Base-by-base conservation (phyloP, 2,113 vertebrate genomes). In the Heteronetta atricapilla region DNA sequence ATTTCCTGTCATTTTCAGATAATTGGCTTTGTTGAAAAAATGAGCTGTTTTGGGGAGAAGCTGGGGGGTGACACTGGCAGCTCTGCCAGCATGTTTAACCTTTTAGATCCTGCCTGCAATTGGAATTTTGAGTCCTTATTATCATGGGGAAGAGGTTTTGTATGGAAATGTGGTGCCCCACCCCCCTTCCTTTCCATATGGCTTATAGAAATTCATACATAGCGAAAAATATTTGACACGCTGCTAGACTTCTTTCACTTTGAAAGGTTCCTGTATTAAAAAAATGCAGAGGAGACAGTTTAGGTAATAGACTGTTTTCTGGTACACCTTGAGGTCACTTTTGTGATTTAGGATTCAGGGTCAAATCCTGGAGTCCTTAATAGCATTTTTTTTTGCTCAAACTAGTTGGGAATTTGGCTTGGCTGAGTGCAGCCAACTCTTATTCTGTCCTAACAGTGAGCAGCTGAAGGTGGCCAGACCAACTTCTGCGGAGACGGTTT, bases 1-100 rank as follows among this genome's bases (percentile, higher is more conserved):
- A 97, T 97, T 97, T 97, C 89, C 95, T 83, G 73, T 96, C 94
- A 94, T 95, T 96, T 91, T 88, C 78, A 96, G 87, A 94, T 96
- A 97, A 97, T 93, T 96, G 95, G 90, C 91, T 97, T 97, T 96
- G 96, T 96, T 0, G 4, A 64, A 93, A 85, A 93, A 89, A 92
- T 58, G 38, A 96, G 66, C 58, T 95, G 63, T 90, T 93, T 86
- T 86, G 33, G 82, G 89, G 62, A 31, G 12, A 59, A 52, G 29
- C 10, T 33, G 25, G 46, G 42, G 34, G 25, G 18, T 89, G 75
- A 80, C 46, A 85, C 48, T 77, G 70, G 56, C 66, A 93, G 70
- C 59, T 93, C 68, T 31, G 48, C 26, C 70, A 67, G 17, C 67
- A 78, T 0, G 0, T 86, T 95, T 94, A 95, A 95, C 89, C 93